Percentiles rank a stretch among this genome's conserved stretches.
Conservation (phyloP, 2,888 invertebrate species). For the Drosophila anomalata region DNA sequence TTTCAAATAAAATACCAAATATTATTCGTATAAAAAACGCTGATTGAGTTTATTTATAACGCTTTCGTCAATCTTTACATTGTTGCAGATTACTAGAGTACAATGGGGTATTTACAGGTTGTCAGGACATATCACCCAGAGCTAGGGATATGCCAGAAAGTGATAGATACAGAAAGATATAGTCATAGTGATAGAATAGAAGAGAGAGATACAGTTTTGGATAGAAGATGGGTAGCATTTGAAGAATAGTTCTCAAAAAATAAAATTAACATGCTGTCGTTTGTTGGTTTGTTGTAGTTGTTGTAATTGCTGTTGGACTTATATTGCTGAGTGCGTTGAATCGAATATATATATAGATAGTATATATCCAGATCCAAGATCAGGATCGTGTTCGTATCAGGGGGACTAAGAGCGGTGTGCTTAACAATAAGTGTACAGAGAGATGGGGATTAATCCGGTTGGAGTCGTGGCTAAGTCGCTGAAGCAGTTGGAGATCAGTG, state of each 20-base stretch:
- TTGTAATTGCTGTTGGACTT: constrained; percentile 77
- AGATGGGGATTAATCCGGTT: constrained; percentile 66
- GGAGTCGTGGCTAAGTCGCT: constrained; percentile 63
- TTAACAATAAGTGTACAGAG: constrained; percentile 60
- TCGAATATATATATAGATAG: constrained; percentile 20
- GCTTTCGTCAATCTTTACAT: constrained; percentile 79
- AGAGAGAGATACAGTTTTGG: constrained; percentile 6
- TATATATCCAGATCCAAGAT: constrained; percentile 39
- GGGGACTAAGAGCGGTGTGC: constrained; percentile 74
- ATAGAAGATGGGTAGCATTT: constrained; percentile 23
- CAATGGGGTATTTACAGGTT: constrained; percentile 50
- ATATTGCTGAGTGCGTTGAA: constrained; percentile 62
- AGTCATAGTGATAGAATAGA: constrained; percentile 10
- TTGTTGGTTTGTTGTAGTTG: constrained; percentile 69
- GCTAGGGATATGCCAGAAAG: constrained; percentile 22
- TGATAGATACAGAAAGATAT: constrained; percentile 28
- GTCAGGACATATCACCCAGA: constrained; percentile 19
- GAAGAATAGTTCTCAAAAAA: constrained; percentile 69
- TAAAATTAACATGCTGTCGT: constrained; percentile 74
- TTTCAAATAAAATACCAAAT: constrained; percentile 11
- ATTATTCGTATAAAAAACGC: constrained; percentile 71
- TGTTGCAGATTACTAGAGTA: constrained; percentile 75
- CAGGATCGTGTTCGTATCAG: constrained; percentile 56
- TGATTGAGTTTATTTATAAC: constrained; percentile 74
- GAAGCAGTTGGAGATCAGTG: constrained; percentile 32